Base-by-base conservation (phyloP, 2,113 vertebrate species). In the Phasianus colchicus region DNA sequence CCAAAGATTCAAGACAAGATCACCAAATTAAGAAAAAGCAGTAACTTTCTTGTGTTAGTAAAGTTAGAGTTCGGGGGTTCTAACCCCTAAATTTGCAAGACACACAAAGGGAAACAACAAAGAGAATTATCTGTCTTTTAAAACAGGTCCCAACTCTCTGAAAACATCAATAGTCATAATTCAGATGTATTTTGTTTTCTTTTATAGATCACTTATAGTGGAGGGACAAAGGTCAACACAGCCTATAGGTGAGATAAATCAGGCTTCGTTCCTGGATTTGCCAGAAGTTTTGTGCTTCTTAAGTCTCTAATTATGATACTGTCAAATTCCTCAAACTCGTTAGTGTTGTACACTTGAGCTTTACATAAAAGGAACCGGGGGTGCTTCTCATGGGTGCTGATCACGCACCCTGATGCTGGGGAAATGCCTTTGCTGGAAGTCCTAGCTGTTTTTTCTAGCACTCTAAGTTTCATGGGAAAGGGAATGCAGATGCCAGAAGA, bases 21-120 rank as follows among this genome's bases (percentile, higher is more conserved):
- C 13, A 38, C 2, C 0, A 0, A 50, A 52, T 34, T 18, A 52
- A 43, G 43, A 83, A 2, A 10, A 57, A 2, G 2, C 5, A 58
- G 19, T 42, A 70, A 58, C 18, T 36, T 69, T 63, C 21, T 72
- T 0, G 0, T 10, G 2, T 0, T 29, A 25, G 70, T 57, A 83
- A 84, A 48, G 2, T 4, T 29, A 67, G 12, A 7, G 69, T 72
- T 65, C 66, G n/a, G 38, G 52, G 60, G 36, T 45, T 60, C 60
- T 38, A 71, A 3, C 4, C 9, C 1, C 18, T 76, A 40, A 80
- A 72, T 40, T 80, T 48, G 48, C 7, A 45, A 79, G 38, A 42
- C 10, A 3, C 5, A 38, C 36, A 67, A 57, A 10, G 63, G 18
- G 25, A 86, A 74, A 63, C 17, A 81, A 2, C 20, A 52, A 30